A percentile compares a stretch with the other conserved stretches of the same genome.
These are phyloP conservation scores for Cerceris ruficornis DNA, from an alignment of 2,888 invertebrate genomes.

Conservation along the genomic window DNA sequence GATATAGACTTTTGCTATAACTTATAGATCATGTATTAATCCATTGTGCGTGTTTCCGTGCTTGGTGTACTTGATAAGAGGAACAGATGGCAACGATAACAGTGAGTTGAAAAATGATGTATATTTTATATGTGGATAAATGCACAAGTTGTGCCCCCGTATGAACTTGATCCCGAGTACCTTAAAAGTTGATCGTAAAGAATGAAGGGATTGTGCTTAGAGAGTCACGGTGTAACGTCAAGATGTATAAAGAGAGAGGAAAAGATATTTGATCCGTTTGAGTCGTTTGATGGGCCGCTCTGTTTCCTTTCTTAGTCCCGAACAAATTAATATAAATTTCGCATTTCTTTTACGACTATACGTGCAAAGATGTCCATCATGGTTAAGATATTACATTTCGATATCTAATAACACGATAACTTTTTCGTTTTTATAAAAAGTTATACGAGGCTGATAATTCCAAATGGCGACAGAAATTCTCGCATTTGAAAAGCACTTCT, in stretches of 20 bases:
- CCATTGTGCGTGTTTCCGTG: constrained; percentile 48
- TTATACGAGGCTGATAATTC: constrained; percentile 47
- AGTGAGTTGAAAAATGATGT: constrained; percentile 31
- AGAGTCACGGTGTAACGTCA: constrained; percentile 22
- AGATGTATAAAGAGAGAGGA: constrained; percentile 25
- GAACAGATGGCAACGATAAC: constrained; percentile 35
- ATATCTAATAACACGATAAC: constrained; percentile 20
- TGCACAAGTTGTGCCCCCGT: constrained; percentile 35
- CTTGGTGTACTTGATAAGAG: constrained; percentile 47
- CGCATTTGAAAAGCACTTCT: constrained; percentile 22
- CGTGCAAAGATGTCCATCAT: constrained; percentile 11
- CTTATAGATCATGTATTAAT: constrained; percentile 27
- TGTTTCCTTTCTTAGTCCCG: constrained; percentile 31
- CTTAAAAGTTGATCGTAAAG: constrained; percentile 30
- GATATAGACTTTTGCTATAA: constrained; percentile 33
- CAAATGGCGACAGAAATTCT: constrained; percentile 33
- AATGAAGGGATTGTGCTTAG: constrained; percentile 18
- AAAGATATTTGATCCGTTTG: constrained; percentile 33
- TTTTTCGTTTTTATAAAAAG: constrained; percentile 36
- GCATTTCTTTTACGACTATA: constrained; percentile 32
- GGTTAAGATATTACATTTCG: constrained; percentile 16
- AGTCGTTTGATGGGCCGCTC: constrained; percentile 65
- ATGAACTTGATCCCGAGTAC: constrained; percentile 38
- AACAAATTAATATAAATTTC: constrained; percentile 27
- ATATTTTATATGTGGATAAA: constrained; percentile 48